Base-by-base conservation (phyloP, 2,113 vertebrate genomes). In the Chaetura pelagica region DNA sequence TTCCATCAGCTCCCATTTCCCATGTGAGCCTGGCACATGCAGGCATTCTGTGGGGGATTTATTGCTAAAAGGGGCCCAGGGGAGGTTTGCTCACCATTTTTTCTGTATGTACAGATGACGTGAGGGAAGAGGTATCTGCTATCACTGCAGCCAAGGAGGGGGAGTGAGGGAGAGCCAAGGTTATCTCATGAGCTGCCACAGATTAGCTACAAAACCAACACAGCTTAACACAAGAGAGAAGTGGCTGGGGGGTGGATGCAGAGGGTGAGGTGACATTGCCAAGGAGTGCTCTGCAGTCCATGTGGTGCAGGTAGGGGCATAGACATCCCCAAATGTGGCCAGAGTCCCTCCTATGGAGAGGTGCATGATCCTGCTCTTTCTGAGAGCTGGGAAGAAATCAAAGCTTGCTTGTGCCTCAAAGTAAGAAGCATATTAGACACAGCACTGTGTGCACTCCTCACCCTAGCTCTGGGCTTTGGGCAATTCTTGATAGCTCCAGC, bases 291-390 rank as follows among this genome's bases (percentile, higher is more conserved):
- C 40, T 30, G n/a, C 40, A 49, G 23, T 40, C 35, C 16, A 4
- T 21, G 46, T 20, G 35, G 14, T 34, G 63, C 54, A 72, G 26
- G 64, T 5, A 57, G 16, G 17, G 38, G 4, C 30, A 52, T 22
- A 6, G 11, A 8, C 0, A 0, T 34, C 34, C 32, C 58, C 76
- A 27, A 40, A 57, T 0, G 0, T 22, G 22, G 32, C 4, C 18
- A 9, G 38, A 66, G 9, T 52, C 5, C 3, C 3, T 64, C 32
- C 23, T 8, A 9, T 7, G 12, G n/a, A 51, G 26, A 1, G 1
- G 8, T 9, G 18, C 23, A 19, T 23, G 35, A 73, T 55, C 26
- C 40, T 42, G 12, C 35, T 67, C 10, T 48, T 75, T 12, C 57
- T 15, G 7, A 27, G 38, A 54, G 16, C 20, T 71, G 52, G 34